Base-by-base conservation (phyloP, 2,888 invertebrate genomes). In the Andrena camellia region DNA sequence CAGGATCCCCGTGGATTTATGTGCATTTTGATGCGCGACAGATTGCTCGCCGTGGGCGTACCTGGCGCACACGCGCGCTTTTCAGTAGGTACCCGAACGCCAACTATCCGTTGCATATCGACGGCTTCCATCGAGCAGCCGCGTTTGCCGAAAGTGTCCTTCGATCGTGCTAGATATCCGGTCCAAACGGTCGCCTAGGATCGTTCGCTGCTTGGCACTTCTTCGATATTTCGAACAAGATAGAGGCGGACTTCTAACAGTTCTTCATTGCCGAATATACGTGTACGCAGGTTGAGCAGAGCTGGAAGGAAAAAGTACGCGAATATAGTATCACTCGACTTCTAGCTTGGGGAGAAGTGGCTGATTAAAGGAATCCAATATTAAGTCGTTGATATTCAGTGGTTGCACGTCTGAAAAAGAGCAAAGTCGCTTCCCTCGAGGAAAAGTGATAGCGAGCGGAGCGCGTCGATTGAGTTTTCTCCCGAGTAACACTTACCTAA, bases 1-100 rank as follows among this genome's bases (percentile, higher is more conserved):
- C 87, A 87, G 83, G 87, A 77, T 60, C 64, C 42, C 57, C 26
- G 8, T 26, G 79, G 80, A 88, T 87, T 88, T 87, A 86, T 87
- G 89, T 83, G 83, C 87, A 85, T 88, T 74, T 87, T 82, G 66
- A 88, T 88, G 70, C 29, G 57, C 48, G 10, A 57, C 52, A 3
- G n/a, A 17, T 29, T 10, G 13, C 17, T 17, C 10, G n/a, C 23
- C 35, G 67, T 84, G 62, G 72, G 70, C 78, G 78, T 69, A 29
- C 29, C 20, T n/a, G 42, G 26, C 10, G 50, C 13, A 20, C 31
- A 52, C 48, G 29, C 33, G 29, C 23, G 50, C 35, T 66, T 48
- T 35, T 26, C 63, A 31, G 31, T 31, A 42, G 31, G 31, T 31
- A 42, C n/a, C 35, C 1, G 13, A n/a, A 0, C 23, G 1, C 23